phyloP scores from a whole-genome alignment of 2,888 invertebrate genomes.

The Arge pagana region DNA sequence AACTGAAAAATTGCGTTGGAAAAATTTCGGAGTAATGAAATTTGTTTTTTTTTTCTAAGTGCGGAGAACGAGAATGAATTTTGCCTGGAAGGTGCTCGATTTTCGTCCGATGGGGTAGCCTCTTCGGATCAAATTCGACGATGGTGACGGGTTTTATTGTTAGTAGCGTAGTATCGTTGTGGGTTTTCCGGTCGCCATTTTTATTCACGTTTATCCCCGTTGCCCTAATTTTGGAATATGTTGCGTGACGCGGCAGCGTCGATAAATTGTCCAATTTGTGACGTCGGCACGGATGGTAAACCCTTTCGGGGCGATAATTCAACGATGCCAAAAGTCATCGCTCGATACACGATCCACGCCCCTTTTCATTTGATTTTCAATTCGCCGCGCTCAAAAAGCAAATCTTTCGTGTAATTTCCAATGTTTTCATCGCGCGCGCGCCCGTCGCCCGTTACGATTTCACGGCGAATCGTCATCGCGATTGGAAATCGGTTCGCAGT shows the following conservation, averaged over 20 bases:
- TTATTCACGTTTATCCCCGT: too few species aligned
- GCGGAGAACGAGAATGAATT: too few species aligned
- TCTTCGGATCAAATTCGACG: too few species aligned
- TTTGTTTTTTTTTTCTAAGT: too few species aligned
- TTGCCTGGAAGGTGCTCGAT: too few species aligned
- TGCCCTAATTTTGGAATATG: too few species aligned
- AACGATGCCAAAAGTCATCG: constrained; percentile 28
- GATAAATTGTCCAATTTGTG: constrained; percentile 54
- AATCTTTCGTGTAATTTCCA: constrained; percentile 57
- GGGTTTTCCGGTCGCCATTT: too few species aligned
- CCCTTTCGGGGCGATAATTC: constrained; percentile 20
- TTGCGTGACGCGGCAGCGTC: constrained; percentile 22
- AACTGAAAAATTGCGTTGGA: too few species aligned
- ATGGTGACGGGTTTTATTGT: too few species aligned
- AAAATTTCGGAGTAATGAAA: too few species aligned
- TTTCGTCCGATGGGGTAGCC: too few species aligned
- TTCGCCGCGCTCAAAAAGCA: constrained; percentile 50
- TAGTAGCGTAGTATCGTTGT: too few species aligned
- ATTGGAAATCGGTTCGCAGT: constrained; percentile 39
- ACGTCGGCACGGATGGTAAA: constrained; percentile 11
- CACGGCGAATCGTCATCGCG: constrained; percentile 43
- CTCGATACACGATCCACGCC: constrained; percentile 36
- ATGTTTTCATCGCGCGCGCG: constrained; percentile 46
- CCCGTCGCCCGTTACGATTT: constrained; percentile 47
- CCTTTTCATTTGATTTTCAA: constrained; percentile 55